These are phyloP conservation scores for Paradoxurus hermaphroditus DNA, from an alignment of 2,113 vertebrate genomes.

Conservation along the genomic window DNA sequence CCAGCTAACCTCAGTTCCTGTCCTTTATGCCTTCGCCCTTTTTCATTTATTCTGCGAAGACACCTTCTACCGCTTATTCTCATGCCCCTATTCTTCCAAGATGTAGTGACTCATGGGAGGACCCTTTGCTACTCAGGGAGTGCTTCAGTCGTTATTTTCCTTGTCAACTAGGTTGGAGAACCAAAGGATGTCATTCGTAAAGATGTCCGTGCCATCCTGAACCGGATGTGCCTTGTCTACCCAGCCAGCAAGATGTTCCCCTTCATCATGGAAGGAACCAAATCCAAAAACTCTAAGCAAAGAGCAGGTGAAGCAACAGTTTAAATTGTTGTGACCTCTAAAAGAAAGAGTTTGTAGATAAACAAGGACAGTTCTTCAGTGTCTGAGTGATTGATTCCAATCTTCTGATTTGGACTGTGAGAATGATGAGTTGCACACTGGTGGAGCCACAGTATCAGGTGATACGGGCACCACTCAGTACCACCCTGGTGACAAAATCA, in stretches of 20 bases:
- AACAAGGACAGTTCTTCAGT: not conserved
- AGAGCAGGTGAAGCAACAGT: conserved; percentile 88
- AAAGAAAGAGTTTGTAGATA: not conserved
- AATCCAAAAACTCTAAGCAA: conserved; percentile 99
- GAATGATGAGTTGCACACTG: conserved; percentile 87
- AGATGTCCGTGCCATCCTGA: conserved; percentile 94
- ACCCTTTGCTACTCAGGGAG: not conserved
- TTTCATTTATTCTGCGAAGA: not conserved
- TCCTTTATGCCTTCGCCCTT: not conserved
- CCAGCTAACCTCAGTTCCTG: not conserved
- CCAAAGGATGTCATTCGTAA: conserved; percentile 96
- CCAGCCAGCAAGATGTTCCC: conserved; percentile 98
- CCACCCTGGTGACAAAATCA: conserved; percentile 83
- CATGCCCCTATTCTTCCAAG: not conserved
- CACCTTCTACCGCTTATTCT: not conserved
- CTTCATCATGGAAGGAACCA: conserved; percentile 98
- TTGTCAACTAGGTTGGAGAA: conserved; percentile 91
- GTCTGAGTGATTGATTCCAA: not conserved
- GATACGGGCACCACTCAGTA: conserved; percentile 79
- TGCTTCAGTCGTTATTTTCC: not conserved
- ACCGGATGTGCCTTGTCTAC: conserved; percentile 95
- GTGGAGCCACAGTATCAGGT: conserved; percentile 77
- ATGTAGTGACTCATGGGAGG: not conserved
- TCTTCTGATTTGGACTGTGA: conserved; percentile 71
- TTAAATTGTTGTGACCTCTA: not conserved